phyloP scores from a whole-genome alignment of 2,113 vertebrate genomes.

The Trochalopteron elliotii region DNA sequence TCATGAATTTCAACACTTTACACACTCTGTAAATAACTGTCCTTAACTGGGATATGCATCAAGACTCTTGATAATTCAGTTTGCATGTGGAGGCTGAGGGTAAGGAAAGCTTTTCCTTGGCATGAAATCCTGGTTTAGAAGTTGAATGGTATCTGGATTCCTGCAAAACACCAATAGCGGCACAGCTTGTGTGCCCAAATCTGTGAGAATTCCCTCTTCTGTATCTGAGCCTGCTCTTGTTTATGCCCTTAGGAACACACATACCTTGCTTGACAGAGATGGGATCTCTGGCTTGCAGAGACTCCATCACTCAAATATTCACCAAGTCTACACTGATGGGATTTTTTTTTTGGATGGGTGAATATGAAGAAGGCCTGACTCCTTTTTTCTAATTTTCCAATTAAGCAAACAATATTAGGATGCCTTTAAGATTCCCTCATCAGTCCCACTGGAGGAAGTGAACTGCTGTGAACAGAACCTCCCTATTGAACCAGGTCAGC shows the following conservation, averaged over 20 bases:
- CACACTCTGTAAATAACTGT: neutral
- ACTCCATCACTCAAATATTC: neutral
- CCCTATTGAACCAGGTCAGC: neutral
- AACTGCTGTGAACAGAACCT: neutral
- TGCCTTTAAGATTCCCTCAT: neutral
- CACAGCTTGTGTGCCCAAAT: neutral
- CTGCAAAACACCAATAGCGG: neutral
- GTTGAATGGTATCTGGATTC: neutral
- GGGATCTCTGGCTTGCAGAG: neutral
- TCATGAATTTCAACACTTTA: neutral
- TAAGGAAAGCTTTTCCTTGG: neutral
- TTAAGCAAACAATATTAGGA: neutral
- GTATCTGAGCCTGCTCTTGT: neutral
- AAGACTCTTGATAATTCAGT: neutral
- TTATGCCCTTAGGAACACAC: neutral
- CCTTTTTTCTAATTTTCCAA: neutral
- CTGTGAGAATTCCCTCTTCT: neutral
- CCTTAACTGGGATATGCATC: neutral
- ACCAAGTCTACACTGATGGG: neutral
- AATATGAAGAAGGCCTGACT: neutral
- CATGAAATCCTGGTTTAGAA: neutral
- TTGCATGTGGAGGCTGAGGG: neutral
- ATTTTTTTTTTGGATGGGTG: neutral
- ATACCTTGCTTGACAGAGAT: accelerated
- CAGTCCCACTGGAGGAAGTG: neutral